Percentiles rank a stretch among this genome's conserved stretches.
These are phyloP conservation scores for Nautilus pompilius DNA, from an alignment of 1,140 invertebrate genomes.

Conservation along the genomic window DNA sequence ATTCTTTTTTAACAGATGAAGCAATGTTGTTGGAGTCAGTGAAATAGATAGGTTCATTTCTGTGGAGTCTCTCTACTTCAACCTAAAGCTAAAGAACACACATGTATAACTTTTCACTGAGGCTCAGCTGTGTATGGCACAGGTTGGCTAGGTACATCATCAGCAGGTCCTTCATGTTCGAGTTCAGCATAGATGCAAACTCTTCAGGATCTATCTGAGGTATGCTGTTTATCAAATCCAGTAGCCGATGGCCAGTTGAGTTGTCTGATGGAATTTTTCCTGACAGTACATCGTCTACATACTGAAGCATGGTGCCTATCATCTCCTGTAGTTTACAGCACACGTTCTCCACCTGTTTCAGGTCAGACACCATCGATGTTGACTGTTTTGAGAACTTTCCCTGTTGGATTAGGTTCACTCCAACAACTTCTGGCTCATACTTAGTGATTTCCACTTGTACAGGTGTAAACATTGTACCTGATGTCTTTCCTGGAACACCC, in stretches of 20 bases:
- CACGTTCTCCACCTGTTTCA: slow-evolving; percentile 81
- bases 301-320: slow-evolving; percentile 76
- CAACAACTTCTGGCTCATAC: slow-evolving; percentile 84
- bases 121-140: slow-evolving; percentile 90
- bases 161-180: slow-evolving; percentile 92
- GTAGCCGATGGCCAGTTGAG: slow-evolving; percentile 74
- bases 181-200: slow-evolving; percentile 93
- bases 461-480: slow-evolving; percentile 94
- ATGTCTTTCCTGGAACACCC: slow-evolving; percentile 84
- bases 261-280: slow-evolving; percentile 69
- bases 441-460: slow-evolving; percentile 61
- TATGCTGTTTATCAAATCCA: slow-evolving; percentile 84
- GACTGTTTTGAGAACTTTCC: slow-evolving; percentile 52
- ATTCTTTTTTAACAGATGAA: not conserved
- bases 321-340: slow-evolving; percentile 72
- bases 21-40: slow-evolving; percentile 8
- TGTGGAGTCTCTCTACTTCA: too few relatives aligned
- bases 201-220: slow-evolving; percentile 85
- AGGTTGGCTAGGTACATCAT: slow-evolving; percentile 91
- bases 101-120: slow-evolving; percentile 85
- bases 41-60: too few relatives aligned
- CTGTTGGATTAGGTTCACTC: slow-evolving; percentile 64
- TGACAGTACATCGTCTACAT: slow-evolving; percentile 76
- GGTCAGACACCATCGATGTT: slow-evolving; percentile 78
- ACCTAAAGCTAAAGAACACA: too few relatives aligned